Base-by-base conservation (phyloP, 2,888 invertebrate species). In the Tromatobia lineatoria region DNA sequence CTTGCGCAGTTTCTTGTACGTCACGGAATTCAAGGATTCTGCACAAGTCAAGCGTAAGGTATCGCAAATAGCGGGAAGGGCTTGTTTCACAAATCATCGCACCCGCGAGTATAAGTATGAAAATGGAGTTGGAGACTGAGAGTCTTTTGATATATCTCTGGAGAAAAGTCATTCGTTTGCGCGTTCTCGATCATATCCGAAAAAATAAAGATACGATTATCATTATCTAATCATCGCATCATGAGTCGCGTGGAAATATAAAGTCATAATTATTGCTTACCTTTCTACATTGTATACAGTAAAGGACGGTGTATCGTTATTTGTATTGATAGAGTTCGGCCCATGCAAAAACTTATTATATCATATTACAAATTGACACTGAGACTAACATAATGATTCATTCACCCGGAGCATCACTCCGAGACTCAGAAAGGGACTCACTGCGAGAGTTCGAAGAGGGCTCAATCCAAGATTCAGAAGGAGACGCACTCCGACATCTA, bases 41-140 rank as follows among this genome's bases (percentile, higher is more conserved):
- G 45, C 57, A 70, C 50, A 80, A 85, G 82, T 82, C 82, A 78
- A 64, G 86, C 86, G 86, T 87, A 59, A 59, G 45, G 73, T 29
- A 74, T 11, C 6, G 85, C 86, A 88, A 88, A 88, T 88, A 86
- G 88, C 89, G 89, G 88, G 89, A 90, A 91, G 91, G 90, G 92
- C 90, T 90, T 89, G 90, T 93, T 92, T 93, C 88, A 92, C 92
- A 91, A 92, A 92, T 92, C 92, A 92, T 92, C 90, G 89, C 90
- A 88, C 88, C 85, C 77, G 85, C 4, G 2, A 42, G 23, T 66
- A 42, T 34, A 61, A n/a, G 8, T 34, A 61, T 34, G 29, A 2
- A 61, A 61, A 61, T n/a, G n/a, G 59, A 61, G n/a, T 25, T 34
- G 59, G 29, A 25, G 6, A 59, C 59, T 4, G 29, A 59, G 29